Conservation (phyloP, 2,797 vertebrate genomes). For the Paedocypris micromegethes region DNA sequence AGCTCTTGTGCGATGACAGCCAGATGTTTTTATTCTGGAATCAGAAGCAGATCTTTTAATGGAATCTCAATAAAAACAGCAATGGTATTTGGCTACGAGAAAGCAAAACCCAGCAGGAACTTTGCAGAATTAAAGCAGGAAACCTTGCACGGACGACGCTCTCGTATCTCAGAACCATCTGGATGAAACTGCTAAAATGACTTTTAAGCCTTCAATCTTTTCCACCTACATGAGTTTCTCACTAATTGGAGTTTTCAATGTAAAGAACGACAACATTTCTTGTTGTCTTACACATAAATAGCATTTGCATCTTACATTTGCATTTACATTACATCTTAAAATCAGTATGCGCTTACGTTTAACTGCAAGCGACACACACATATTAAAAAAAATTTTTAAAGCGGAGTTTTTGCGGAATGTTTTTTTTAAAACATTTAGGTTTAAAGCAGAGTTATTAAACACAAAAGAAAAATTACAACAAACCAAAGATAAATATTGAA, state of each 20-base stretch:
- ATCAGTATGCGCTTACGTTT: too few relatives aligned
- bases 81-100: neutral
- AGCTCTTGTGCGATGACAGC: slow-evolving; percentile 21
- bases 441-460: too few relatives aligned
- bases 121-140: slow-evolving; percentile 11
- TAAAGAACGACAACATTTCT: neutral
- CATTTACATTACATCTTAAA: too few relatives aligned
- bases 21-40: slow-evolving; percentile 18
- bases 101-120: neutral
- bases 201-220: slow-evolving; percentile 1
- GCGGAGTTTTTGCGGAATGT: too few relatives aligned
- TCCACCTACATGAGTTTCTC: neutral
- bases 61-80: neutral
- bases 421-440: too few relatives aligned
- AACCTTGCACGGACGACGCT: slow-evolving; percentile 9
- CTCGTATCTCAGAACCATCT: neutral
- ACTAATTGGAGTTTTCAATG: slow-evolving; percentile 1
- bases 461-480: too few relatives aligned
- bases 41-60: slow-evolving; percentile 2
- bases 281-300: neutral
- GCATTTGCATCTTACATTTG: too few relatives aligned
- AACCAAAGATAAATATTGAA: neutral
- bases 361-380: too few relatives aligned
- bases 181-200: slow-evolving; percentile 4
- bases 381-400: too few relatives aligned